Conservation (phyloP, 2,797 vertebrate genomes). For the Anguilla marmorata region DNA sequence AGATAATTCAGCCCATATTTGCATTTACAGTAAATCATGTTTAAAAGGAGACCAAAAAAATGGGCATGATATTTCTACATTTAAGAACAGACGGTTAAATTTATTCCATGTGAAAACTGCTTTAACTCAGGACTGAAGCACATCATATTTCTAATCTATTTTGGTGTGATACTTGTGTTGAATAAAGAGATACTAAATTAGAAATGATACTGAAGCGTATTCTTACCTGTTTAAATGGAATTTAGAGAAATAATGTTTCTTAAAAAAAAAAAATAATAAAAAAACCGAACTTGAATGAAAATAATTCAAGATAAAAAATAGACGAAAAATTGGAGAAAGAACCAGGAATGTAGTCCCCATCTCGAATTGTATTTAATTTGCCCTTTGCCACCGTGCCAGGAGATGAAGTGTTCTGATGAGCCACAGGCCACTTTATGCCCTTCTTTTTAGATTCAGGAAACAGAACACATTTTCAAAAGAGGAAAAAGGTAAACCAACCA, state of each 20-base stretch:
- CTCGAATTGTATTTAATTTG: background rate
- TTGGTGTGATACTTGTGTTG: background rate
- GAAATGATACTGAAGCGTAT: background rate
- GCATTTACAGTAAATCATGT: background rate
- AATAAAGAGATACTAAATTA: background rate
- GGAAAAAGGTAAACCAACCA: background rate
- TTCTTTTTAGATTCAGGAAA: background rate
- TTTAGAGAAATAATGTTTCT: background rate
- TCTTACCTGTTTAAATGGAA: background rate
- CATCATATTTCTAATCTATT: slow-evolving; percentile 14
- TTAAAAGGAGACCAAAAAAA: background rate
- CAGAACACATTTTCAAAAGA: background rate
- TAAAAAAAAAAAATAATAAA: background rate
- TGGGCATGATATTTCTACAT: background rate
- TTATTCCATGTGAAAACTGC: background rate
- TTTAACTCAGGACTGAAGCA: background rate
- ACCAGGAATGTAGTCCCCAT: background rate
- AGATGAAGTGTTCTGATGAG: background rate
- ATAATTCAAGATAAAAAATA: background rate
- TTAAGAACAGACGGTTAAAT: background rate
- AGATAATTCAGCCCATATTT: background rate
- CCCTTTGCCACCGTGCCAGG: background rate
- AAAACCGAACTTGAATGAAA: background rate
- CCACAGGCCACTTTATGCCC: background rate
- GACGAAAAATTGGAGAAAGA: background rate